phyloP scores from a whole-genome alignment of 2,797 vertebrate genomes.

The Halcyon smyrnensis region DNA sequence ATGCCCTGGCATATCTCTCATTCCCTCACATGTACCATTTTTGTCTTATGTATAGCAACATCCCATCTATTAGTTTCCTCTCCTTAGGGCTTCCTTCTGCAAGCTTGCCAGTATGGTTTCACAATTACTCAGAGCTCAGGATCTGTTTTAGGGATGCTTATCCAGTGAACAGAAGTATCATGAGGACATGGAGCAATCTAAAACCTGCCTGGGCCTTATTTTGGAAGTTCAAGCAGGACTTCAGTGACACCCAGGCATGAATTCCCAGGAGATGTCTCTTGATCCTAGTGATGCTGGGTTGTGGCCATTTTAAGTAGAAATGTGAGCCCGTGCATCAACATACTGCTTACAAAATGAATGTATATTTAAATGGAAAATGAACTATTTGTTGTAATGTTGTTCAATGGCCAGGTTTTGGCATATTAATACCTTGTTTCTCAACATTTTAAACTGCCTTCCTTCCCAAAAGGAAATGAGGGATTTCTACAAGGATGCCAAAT shows the following conservation, averaged over 20 bases:
- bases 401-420: background rate
- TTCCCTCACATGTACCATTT: background rate
- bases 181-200: background rate
- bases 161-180: background rate
- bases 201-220: background rate
- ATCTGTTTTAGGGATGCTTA: background rate
- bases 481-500: slow-evolving; percentile 53
- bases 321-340: background rate
- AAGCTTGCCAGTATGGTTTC: background rate
- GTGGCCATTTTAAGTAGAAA: background rate
- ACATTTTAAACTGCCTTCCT: slow-evolving; percentile 34
- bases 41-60: background rate
- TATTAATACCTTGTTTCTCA: slow-evolving; percentile 35
- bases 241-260: background rate
- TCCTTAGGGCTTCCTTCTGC: background rate
- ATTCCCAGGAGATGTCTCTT: background rate
- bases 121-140: background rate
- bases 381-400: background rate
- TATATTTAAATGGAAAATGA: background rate
- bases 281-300: background rate
- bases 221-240: background rate
- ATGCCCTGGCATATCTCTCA: background rate
- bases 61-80: background rate
- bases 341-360: background rate
- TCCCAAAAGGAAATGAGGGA: slow-evolving; percentile 60